Evolutionary conservation across 1,140 invertebrate genomes (phyloP).

Genomic region (Callitettix versicolor): DNA sequence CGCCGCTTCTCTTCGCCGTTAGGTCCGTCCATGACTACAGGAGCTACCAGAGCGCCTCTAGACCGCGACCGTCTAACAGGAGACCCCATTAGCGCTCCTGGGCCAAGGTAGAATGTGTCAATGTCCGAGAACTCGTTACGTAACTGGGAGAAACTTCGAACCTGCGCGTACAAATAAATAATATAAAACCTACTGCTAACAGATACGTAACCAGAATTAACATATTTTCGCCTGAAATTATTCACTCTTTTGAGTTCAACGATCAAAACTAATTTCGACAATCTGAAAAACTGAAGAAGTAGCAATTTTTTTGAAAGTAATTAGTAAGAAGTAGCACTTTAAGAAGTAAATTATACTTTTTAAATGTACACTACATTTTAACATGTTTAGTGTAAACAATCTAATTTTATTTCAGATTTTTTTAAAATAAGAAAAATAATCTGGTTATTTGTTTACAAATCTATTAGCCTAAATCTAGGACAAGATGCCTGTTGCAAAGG

Average conservation of each 20-base stretch:
- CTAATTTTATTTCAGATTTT: no score
- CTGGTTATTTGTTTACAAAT: no score
- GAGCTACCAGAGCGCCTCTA: conserved; percentile 35
- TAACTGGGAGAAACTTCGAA: conserved; percentile 83
- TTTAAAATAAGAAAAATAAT: no score
- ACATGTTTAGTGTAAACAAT: no score
- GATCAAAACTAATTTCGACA: conserved; percentile 8
- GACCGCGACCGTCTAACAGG: conserved; percentile 59
- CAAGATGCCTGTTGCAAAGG: no score
- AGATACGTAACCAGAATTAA: background rate
- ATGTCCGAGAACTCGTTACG: conserved; percentile 83
- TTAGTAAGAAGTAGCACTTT: no score
- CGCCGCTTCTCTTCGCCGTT: conserved; percentile 28
- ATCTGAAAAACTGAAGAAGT: no score
- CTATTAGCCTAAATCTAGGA: no score
- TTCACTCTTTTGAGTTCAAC: background rate
- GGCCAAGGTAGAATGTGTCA: conserved; percentile 78
- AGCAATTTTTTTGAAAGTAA: no score
- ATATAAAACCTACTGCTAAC: background rate
- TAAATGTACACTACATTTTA: no score
- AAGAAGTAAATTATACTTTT: no score
- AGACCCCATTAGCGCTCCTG: conserved; percentile 42
- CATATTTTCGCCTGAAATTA: conserved; percentile 10
- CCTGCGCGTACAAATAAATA: conserved; percentile 37
- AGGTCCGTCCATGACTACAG: conserved; percentile 18